Base-by-base conservation (phyloP, 1,140 invertebrate genomes). In the Holcopasites calliopsidis region DNA sequence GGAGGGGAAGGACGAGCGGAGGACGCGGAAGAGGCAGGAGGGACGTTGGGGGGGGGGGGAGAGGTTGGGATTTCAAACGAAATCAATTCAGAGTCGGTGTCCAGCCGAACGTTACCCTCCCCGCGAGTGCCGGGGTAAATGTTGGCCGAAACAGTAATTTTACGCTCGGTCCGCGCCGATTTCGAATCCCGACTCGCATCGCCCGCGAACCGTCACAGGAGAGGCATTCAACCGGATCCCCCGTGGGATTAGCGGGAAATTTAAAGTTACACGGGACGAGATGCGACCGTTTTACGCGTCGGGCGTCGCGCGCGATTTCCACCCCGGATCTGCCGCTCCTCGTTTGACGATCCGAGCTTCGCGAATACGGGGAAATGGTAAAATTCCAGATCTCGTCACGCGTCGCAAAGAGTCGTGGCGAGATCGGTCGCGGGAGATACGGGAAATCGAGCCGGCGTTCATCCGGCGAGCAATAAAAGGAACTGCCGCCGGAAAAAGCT, bases 131-230 rank as follows among this genome's bases (percentile, higher is more conserved):
- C 86, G 82, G 86, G 80, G 84, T 89, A 90, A 90, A 91, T 90
- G 89, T 90, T 90, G 87, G 86, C 85, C 88, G 88, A 89, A 90
- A 90, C 89, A 90, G 88, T 88, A 91, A 92, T 92, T 91, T 91
- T 88, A 88, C 87, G 88, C 87, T 70, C 52, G 60, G 73, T 81
- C 76, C 82, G 55, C 54, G 75, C 66, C 64, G 69, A 76, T 82
- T 84, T 73, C 86, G 87, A 86, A 85, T 85, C 80, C 79, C 77
- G 80, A 85, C 83, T 80, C 86, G 87, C 85, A 88, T 88, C 86
- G 86, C 88, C n/a, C 88, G 83, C 84, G 84, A 89, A 89, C 86
- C 86, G 85, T 87, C 87, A 85, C 84, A 86, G 83, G 81, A n/a
- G n/a, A 85, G 86, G 77, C 83, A 79, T 83, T 73, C 68, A 42